A percentile compares a stretch with the other conserved stretches of the same genome.
Conservation (phyloP, 2,888 invertebrate species). For the Eupithecia centaureata region DNA sequence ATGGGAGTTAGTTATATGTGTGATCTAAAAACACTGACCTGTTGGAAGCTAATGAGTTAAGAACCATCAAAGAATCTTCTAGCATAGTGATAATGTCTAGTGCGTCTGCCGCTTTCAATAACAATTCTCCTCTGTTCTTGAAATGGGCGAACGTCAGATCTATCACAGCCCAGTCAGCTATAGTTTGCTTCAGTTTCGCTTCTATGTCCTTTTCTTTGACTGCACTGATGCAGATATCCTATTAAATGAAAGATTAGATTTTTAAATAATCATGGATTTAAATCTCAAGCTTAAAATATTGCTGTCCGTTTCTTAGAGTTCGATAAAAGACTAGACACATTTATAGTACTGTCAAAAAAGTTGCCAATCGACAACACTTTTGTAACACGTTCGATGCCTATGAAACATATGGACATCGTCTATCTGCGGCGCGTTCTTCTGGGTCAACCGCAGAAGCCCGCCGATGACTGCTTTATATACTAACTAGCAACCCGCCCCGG, state of each 20-base stretch:
- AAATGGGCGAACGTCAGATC: constrained; percentile 89
- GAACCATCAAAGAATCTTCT: constrained; percentile 94
- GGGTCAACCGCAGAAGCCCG: too few relatives aligned
- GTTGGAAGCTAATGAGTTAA: constrained; percentile 93
- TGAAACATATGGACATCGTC: not conserved
- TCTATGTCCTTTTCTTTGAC: constrained; percentile 96
- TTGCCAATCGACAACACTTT: not conserved
- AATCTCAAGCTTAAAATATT: too few relatives aligned
- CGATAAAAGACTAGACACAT: not conserved
- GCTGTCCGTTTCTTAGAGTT: not conserved
- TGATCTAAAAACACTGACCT: constrained; percentile 73
- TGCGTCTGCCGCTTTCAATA: constrained; percentile 90
- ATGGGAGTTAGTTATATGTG: not conserved
- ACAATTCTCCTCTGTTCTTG: constrained; percentile 92
- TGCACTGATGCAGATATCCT: constrained; percentile 95
- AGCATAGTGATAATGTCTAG: constrained; percentile 89
- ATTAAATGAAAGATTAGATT: constrained; percentile 20
- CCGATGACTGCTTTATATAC: too few relatives aligned
- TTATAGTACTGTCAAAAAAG: not conserved
- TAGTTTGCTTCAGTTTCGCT: constrained; percentile 92
- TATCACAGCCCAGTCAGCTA: constrained; percentile 91
- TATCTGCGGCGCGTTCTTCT: too few relatives aligned
- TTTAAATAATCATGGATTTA: too few relatives aligned
- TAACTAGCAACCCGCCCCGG: too few relatives aligned
- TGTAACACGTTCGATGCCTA: not conserved